phyloP scores from a whole-genome alignment of 1,140 invertebrate genomes.

The Zaprionus davidi region DNA sequence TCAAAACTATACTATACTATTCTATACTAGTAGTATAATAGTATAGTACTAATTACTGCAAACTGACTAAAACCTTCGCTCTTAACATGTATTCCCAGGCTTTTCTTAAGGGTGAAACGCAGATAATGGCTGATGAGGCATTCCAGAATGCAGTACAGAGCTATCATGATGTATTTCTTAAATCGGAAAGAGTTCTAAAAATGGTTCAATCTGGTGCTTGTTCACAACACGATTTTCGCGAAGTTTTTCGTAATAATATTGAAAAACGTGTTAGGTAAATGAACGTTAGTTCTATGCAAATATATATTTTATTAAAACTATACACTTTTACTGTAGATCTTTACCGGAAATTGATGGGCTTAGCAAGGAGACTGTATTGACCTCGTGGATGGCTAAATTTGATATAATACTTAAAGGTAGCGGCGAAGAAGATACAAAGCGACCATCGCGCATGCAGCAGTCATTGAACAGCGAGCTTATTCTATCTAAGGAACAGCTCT shows the following conservation, averaged over 20 bases:
- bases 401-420: constrained; percentile 98
- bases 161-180: constrained; percentile 98
- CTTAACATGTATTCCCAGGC: constrained; percentile 84
- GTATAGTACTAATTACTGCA: neutral
- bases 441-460: constrained; percentile 93
- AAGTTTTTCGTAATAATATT: constrained; percentile 99
- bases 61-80: neutral
- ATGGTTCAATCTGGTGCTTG: constrained; percentile 99
- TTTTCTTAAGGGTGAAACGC: constrained; percentile 97
- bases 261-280: constrained; percentile 95
- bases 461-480: constrained; percentile 96
- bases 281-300: neutral
- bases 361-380: constrained; percentile 99
- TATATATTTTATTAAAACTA: neutral
- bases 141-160: constrained; percentile 99
- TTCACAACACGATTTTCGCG: constrained; percentile 98
- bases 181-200: constrained; percentile 96
- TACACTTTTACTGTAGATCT: constrained; percentile 87
- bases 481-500: constrained; percentile 98
- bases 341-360: constrained; percentile 99
- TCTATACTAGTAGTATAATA: too few species aligned
- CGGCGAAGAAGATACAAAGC: constrained; percentile 93
- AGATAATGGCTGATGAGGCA: constrained; percentile 99
- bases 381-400: constrained; percentile 99
- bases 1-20: too few species aligned